These are phyloP conservation scores for Ahaetulla prasina DNA, from an alignment of 2,113 vertebrate genomes.

Conservation along the genomic window DNA sequence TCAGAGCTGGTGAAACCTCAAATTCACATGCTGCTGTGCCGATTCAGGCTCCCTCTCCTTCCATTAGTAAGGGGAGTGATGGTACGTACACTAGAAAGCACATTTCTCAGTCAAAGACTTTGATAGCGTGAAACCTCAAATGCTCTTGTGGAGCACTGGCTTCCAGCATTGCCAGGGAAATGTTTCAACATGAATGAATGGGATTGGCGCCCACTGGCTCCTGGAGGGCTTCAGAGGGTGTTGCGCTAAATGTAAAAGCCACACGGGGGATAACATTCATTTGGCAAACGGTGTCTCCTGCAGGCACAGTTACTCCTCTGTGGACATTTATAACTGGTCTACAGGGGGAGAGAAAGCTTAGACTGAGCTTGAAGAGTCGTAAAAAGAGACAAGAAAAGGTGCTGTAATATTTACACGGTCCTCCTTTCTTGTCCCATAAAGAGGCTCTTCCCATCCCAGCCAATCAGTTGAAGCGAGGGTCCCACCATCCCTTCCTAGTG, in stretches of 20 bases:
- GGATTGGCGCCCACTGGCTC: slow-evolving; percentile 7
- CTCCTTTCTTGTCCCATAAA: background rate
- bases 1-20: background rate
- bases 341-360: background rate
- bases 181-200: slow-evolving; percentile 21
- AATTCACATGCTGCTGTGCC: background rate
- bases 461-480: background rate
- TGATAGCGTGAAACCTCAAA: background rate
- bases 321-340: slow-evolving; percentile 19
- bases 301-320: slow-evolving; percentile 15
- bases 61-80: background rate
- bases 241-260: slow-evolving; percentile 19
- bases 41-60: background rate
- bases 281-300: slow-evolving; percentile 12
- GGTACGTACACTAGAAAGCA: background rate
- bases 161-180: slow-evolving; percentile 2
- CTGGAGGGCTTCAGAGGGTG: slow-evolving; percentile 20
- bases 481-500: too few species aligned
- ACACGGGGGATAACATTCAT: slow-evolving; percentile 9
- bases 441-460: background rate
- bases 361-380: background rate
- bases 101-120: background rate
- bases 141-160: background rate
- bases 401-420: background rate
- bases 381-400: background rate